These are phyloP conservation scores for Pecten maximus DNA, from an alignment of 2,888 invertebrate species.

Conservation along the genomic window DNA sequence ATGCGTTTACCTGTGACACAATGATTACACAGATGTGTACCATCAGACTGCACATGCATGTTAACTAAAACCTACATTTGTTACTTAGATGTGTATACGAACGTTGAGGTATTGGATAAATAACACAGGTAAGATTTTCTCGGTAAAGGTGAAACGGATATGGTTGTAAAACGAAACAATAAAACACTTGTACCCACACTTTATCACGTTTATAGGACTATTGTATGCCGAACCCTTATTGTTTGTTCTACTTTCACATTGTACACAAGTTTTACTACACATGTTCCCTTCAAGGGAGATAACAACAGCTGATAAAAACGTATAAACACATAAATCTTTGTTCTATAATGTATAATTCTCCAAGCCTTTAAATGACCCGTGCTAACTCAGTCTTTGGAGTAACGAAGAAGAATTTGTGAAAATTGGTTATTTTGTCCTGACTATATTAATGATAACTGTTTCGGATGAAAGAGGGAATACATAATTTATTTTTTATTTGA, in stretches of 20 bases:
- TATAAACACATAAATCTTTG: conserved; percentile 15
- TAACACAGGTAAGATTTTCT: neutral
- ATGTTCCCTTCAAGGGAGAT: neutral
- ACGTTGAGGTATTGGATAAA: neutral
- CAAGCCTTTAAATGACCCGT: neutral
- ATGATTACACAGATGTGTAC: neutral
- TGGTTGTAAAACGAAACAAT: neutral
- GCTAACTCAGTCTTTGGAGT: neutral
- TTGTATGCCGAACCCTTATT: neutral
- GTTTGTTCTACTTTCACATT: conserved; percentile 35
- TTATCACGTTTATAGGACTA: neutral
- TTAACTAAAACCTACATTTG: neutral
- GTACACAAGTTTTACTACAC: neutral
- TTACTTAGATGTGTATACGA: neutral
- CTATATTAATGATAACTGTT: no score
- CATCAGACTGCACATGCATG: neutral
- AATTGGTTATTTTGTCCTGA: no score
- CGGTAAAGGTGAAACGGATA: neutral
- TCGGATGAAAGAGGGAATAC: no score
- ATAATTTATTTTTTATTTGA: no score
- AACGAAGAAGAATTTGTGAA: neutral
- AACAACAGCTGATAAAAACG: neutral
- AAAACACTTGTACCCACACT: neutral
- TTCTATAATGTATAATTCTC: neutral
- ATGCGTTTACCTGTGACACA: neutral